These are phyloP conservation scores for Batillaria attramentaria DNA, from an alignment of 1,140 invertebrate species.

Conservation along the genomic window DNA sequence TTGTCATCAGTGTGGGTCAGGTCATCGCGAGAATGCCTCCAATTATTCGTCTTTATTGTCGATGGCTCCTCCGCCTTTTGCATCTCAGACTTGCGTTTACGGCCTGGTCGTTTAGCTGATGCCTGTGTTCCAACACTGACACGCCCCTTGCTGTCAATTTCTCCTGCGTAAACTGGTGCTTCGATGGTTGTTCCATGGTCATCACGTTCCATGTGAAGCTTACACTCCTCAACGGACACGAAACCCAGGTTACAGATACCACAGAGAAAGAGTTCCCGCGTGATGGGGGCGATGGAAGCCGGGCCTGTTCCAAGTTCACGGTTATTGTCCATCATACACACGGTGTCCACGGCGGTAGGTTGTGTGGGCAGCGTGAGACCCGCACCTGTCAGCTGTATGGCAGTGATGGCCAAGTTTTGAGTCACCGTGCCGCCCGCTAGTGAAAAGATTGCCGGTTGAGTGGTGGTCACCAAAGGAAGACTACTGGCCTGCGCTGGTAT, in stretches of 20 bases:
- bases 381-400: constrained; percentile 23
- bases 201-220: constrained; percentile 65
- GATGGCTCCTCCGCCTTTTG: too few species aligned
- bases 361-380: constrained; percentile 3
- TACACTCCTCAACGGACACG: constrained; percentile 66
- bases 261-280: constrained; percentile 67
- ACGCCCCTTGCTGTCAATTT: constrained; percentile 18
- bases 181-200: too few species aligned
- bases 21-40: constrained; percentile 19
- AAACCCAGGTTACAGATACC: constrained; percentile 68
- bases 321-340: background rate
- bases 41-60: constrained; percentile 29
- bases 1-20: too few species aligned
- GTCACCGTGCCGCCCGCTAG: background rate
- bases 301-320: constrained; percentile 20
- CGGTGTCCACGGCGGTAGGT: background rate
- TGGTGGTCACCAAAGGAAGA: background rate
- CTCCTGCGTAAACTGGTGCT: too few species aligned
- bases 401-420: constrained; percentile 14
- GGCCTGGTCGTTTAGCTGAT: constrained; percentile 35
- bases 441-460: background rate
- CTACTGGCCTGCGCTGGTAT: background rate
- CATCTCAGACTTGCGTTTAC: constrained; percentile 58
- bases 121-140: constrained; percentile 60
- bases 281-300: constrained; percentile 35